phyloP scores from a whole-genome alignment of 2,113 vertebrate species.

The Ranitomeya imitator region DNA sequence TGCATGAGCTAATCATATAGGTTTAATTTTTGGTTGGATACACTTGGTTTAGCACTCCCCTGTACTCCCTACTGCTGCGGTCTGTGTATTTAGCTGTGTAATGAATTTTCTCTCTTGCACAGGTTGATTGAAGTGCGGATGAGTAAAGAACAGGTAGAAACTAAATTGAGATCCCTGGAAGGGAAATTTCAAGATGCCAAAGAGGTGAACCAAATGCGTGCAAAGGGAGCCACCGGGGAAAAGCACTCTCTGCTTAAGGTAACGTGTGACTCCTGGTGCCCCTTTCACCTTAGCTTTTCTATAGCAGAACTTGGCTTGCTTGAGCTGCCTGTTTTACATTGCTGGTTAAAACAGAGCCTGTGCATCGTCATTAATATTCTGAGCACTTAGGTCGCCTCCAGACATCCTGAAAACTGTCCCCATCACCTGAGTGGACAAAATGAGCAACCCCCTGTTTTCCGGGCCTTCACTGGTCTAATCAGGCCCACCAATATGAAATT shows the following conservation, averaged over 20 bases:
- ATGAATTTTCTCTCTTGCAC: neutral
- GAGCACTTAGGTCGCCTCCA: too few species aligned
- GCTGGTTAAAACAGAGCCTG: conserved; percentile 5
- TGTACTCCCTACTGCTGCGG: too few species aligned
- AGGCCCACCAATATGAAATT: neutral
- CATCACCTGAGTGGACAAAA: neutral
- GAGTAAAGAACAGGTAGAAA: conserved; percentile 72
- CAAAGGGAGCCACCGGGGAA: accelerated
- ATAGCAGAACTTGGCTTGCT: conserved; percentile 11
- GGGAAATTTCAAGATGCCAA: conserved; percentile 79
- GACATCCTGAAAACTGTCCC: neutral
- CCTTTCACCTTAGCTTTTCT: neutral
- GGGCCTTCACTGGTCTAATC: neutral
- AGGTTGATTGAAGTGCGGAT: conserved; percentile 74
- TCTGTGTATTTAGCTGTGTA: neutral
- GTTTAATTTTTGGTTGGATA: too few species aligned
- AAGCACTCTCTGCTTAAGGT: conserved; percentile 67
- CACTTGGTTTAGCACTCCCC: too few species aligned
- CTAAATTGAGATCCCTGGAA: conserved; percentile 71
- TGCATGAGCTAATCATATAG: neutral
- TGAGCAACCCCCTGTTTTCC: too few species aligned
- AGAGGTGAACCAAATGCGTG: conserved; percentile 74
- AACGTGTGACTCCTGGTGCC: neutral
- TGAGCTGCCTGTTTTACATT: conserved; percentile 30
- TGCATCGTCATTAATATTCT: neutral